A percentile compares a stretch with the other conserved stretches of the same genome.
Evolutionary conservation across 1,140 invertebrate species (phyloP).

Genomic region (Homarus americanus): DNA sequence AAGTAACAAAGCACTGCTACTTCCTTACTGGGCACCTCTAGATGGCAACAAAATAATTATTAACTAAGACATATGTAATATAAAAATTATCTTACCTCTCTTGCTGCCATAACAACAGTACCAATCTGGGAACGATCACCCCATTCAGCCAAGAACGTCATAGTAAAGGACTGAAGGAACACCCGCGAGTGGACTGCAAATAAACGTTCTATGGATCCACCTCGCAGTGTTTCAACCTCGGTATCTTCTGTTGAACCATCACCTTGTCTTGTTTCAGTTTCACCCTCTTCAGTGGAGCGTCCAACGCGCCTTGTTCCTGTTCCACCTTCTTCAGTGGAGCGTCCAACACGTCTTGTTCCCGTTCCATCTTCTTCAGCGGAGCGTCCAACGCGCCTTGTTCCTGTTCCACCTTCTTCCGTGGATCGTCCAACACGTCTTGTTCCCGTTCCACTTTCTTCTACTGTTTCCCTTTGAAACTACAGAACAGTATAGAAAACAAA

Average conservation of each 20-base stretch:
- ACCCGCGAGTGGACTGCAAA: slow-evolving; percentile 79
- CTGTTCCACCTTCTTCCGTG: no score
- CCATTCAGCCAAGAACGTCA: slow-evolving; percentile 99
- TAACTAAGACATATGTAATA: no score
- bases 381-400: no score
- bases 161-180: slow-evolving; percentile 93
- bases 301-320: neutral
- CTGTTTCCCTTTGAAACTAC: slow-evolving; percentile 42
- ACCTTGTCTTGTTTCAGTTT: no score
- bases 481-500: neutral
- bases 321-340: slow-evolving; percentile 35
- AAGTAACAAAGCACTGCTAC: neutral
- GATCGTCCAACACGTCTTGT: no score
- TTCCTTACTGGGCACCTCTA: neutral
- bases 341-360: neutral
- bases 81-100: slow-evolving; percentile 81
- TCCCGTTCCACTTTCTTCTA: no score
- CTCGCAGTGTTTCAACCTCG: no score
- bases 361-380: slow-evolving; percentile 33
- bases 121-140: slow-evolving; percentile 98
- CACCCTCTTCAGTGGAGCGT: no score
- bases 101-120: slow-evolving; percentile 95
- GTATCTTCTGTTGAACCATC: no score
- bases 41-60: no score
- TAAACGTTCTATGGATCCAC: no score